Conservation (phyloP, 2,888 invertebrate genomes). For the Xanthorhoe designata region DNA sequence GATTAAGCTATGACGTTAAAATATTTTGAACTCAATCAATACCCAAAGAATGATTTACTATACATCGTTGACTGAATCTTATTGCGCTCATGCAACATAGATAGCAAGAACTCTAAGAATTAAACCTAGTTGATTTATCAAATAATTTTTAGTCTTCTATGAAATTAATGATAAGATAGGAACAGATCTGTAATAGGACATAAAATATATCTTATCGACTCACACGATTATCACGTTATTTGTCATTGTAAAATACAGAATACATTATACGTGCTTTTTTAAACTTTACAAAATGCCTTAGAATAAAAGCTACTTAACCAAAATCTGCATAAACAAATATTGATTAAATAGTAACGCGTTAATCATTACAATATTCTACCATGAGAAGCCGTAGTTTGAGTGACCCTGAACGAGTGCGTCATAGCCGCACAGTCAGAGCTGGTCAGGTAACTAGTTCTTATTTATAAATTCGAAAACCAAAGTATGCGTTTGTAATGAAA, state of each 20-base stretch:
- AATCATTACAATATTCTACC: not conserved
- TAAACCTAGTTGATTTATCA: too few species aligned
- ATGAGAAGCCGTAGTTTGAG: conserved; percentile 26
- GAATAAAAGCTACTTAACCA: too few species aligned
- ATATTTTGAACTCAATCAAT: too few species aligned
- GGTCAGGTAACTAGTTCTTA: conserved; percentile 20
- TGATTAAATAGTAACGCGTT: not conserved
- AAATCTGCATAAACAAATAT: not conserved
- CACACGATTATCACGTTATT: not conserved
- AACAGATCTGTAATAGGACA: not conserved
- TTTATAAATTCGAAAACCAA: conserved; percentile 16
- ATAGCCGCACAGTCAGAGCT: conserved; percentile 23
- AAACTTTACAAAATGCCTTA: too few species aligned
- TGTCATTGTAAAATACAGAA: too few species aligned
- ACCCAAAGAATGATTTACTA: too few species aligned
- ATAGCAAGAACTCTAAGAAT: not conserved
- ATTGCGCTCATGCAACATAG: not conserved
- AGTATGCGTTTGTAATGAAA: not conserved
- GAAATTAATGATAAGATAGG: not conserved
- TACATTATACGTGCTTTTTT: too few species aligned
- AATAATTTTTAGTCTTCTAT: too few species aligned
- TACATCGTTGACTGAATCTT: not conserved
- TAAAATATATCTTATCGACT: not conserved
- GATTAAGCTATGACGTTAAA: too few species aligned
- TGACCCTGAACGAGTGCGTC: conserved; percentile 37